Evolutionary conservation across 1,140 invertebrate species (phyloP), one percentile per base, ranked within the genome.

Genomic region (Drosophila prosaltans): DNA sequence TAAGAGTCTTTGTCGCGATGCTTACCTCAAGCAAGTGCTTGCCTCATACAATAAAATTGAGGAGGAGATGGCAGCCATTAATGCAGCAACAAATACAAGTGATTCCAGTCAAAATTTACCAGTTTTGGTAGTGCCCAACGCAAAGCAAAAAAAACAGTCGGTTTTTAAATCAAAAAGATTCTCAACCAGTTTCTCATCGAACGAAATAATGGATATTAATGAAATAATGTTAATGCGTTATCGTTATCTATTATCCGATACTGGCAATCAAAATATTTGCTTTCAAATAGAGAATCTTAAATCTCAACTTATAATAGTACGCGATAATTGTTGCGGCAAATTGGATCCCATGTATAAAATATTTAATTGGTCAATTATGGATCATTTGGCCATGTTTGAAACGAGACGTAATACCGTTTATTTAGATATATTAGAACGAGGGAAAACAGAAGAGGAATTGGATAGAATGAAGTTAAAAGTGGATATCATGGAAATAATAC

Each of bases 321-420:
- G 57, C 0, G 55, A 60, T 3, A 39, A 43, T n/a, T 84, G 71
- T 16, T 39, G 48, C 3, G 30, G 36, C 3, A 74, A 57, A 1
- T 55, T 40, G 7, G 45, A 77, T 64, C 43, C 66, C 10, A 28
- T 45, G 6, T 54, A 66, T 3, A 43, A 51, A 6, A 65, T 86
- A 24, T 86, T 86, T 41, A 59, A 54, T 2, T 86, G 82, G 82
- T 82, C 75, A 10, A 71, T 73, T 9, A 48, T 70, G n/a, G 41
- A 81, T 1, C 70, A 76, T 32, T 39, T 73, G 1, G 26, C 32
- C 4, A 83, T 83, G 0, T 82, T 86, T n/a, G 30, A 68, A 3
- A 43, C 67, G 1, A 54, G 55, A 3, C 48, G 28, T 4, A 65
- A 65, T 21, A 57, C 45, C 1, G 26, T 63, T 0, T 88, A 86